These are phyloP conservation scores for Myotis davidii DNA, from an alignment of 2,113 vertebrate genomes.

Conservation along the genomic window DNA sequence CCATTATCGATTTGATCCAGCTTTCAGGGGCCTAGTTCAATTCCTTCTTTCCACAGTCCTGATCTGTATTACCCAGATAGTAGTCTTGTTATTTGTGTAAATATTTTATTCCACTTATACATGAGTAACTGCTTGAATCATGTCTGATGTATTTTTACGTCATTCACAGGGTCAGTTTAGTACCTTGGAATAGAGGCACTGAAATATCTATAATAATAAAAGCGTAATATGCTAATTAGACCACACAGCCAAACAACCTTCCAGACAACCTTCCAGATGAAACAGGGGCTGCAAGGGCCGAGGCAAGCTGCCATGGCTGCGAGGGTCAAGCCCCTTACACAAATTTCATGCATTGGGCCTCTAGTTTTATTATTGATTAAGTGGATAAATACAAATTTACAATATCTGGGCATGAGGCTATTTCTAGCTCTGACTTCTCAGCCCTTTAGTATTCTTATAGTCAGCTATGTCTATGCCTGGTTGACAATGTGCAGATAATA, in stretches of 20 bases:
- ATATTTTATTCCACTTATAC: background rate
- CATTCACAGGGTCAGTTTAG: background rate
- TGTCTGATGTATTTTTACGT: background rate
- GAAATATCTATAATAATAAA: background rate
- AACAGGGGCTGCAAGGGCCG: no score
- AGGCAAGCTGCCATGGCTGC: no score
- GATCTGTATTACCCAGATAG: background rate
- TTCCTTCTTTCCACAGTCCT: background rate
- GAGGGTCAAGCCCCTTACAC: no score
- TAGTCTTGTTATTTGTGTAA: background rate
- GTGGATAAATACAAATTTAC: background rate
- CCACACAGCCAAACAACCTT: no score
- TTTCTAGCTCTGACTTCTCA: background rate
- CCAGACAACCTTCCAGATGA: no score
- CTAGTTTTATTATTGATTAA: background rate
- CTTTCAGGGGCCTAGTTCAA: background rate
- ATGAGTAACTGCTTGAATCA: background rate
- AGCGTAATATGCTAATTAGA: no score
- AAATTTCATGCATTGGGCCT: no score
- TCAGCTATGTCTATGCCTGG: background rate
- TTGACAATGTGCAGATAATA: background rate
- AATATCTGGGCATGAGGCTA: background rate
- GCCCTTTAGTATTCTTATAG: background rate
- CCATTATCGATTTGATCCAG: background rate
- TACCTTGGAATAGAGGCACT: background rate